Conservation (phyloP, 2,113 vertebrate species). For the Channa argus region DNA sequence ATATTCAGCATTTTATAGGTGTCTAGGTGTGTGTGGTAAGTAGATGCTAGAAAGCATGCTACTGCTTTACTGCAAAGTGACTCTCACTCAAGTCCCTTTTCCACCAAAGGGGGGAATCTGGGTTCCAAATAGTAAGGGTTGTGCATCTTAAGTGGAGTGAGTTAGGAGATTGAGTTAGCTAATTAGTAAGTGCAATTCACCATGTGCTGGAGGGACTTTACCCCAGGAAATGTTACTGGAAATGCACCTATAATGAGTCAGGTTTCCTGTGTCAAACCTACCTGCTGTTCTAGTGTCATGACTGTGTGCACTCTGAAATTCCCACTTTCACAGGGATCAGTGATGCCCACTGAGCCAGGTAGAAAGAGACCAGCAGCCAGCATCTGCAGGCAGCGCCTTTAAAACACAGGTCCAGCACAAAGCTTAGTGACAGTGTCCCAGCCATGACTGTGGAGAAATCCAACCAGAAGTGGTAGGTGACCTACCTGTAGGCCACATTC, state of each 20-base stretch:
- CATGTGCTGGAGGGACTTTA: no score
- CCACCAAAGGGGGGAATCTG: no score
- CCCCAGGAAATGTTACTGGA: no score
- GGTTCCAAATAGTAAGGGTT: no score
- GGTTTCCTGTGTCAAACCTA: conserved; percentile 37
- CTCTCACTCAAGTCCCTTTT: no score
- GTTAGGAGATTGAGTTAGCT: no score
- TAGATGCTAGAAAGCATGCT: no score
- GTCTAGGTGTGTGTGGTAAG: no score
- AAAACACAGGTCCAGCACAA: conserved; percentile 4
- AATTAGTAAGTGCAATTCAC: no score
- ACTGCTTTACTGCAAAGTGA: not conserved
- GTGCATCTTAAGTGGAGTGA: no score
- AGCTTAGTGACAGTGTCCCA: not conserved
- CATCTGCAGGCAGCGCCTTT: conserved; percentile 96
- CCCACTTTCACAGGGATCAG: conserved; percentile 96
- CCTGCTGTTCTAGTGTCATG: conserved; percentile 98
- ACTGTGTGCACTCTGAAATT: conserved; percentile 98
- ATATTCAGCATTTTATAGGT: not conserved
- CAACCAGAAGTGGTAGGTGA: not conserved
- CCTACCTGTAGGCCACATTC: conserved; percentile 95
- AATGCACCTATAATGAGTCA: not conserved
- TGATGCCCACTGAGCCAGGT: conserved; percentile 96
- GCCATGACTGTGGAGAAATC: accelerated
- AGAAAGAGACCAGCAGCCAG: conserved; percentile 95